Evolutionary conservation across 1,140 invertebrate genomes (phyloP), one percentile per base, ranked within the genome.

Genomic region (Heliconius hewitsoni): DNA sequence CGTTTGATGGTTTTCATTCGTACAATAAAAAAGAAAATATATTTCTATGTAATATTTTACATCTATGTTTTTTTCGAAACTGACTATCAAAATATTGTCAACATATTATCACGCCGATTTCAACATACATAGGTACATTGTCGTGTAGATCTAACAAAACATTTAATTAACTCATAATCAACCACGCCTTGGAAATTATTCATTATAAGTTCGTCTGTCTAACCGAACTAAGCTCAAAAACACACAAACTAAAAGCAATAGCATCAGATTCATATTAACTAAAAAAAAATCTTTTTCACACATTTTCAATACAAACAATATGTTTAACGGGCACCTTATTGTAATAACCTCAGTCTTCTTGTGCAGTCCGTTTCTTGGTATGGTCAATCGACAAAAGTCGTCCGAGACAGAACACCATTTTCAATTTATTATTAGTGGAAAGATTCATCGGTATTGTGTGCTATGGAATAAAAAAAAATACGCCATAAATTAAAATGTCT

Each of bases 401-500:
- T 86, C 88, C 83, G 76, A 87, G 77, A 85, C 86, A 85, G 87
- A 87, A 85, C 84, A 84, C 88, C 87, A 93, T 94, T 91, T 92
- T 91, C 90, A 91, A 93, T 91, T 92, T 91, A 90, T 91, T 90
- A 91, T 86, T 89, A 90, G 88, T 88, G 85, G 81, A 90, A 89
- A 92, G 91, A 93, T 92, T 90, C 91, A 90, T 94, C 88, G 88
- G 87, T 87, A 90, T 89, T 91, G 87, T 91, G 88, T 87, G 85
- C 88, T 85, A 84, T 86, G 81, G 82, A 88, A 86, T 88, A 87
- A 92, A 91, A 66, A 37, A 90, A 91, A 93, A 91, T 87, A 82
- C 74, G 85, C 86, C 92, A 93, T 94, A 94, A 94, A 94, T 93
- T 93, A 94, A 91, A 92, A 93, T 82, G 91, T 92, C 89, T 90